Base-by-base conservation (phyloP, 2,113 vertebrate genomes). In the Heterochromis multidens region DNA sequence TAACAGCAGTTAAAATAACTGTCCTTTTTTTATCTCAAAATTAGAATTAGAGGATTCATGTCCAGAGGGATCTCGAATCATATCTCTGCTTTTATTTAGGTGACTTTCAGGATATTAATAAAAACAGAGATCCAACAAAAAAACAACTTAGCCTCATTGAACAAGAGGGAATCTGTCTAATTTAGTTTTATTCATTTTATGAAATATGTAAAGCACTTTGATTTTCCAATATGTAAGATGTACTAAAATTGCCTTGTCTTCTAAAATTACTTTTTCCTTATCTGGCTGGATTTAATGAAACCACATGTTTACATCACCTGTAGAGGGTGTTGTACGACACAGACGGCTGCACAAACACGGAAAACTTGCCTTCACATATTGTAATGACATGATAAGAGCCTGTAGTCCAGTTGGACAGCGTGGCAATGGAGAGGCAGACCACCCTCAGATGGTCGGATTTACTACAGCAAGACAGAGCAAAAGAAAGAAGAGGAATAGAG, bases 251-350 rank as follows among this genome's bases (percentile, higher is more conserved):
- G n/a, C 63, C 9, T 89, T 62, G 49, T 74, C 67, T 82, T 90
- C 59, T 83, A 40, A 87, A 76, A 63, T 74, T 93, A 86, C 94
- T 95, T 91, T 92, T 92, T 93, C 85, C 91, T 92, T 93, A 93
- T 94, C 93, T 95, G 92, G 94, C 89, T 91, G 93, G 92, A 95
- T 91, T 7, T 78, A 91, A 92, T 93, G 93, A 93, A 91, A 92
- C 90, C 92, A 63, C 80, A 78, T 81, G 33, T 77, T 76, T 35
- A 80, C 74, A 82, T 81, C 62, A 92, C 82, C 61, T 80, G 52
- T 57, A 60, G 57, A 84, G 33, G 59, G 61, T 74, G 46, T 52
- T 62, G 56, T 56, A 62, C 4, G 21, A 86, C 59, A 54, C 43
- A 57, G 6, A 27, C 52, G 60, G 62, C 12, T 67, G 63, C 74